Percentiles rank a stretch among this genome's conserved stretches.
phyloP scores from a whole-genome alignment of 2,113 vertebrate genomes.

The Pteropus alecto region DNA sequence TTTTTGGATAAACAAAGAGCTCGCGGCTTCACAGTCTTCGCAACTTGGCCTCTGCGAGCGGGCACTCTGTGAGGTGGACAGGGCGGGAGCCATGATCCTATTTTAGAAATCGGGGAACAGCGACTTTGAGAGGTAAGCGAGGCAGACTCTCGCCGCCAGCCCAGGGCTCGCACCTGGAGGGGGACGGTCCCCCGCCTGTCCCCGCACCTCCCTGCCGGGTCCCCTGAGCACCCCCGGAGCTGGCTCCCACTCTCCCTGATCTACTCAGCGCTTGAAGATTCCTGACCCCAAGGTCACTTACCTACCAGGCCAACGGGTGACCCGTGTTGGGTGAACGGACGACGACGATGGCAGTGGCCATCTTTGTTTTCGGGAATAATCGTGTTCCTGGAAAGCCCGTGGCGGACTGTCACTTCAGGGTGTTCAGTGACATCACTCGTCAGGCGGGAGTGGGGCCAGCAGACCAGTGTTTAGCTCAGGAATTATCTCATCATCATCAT shows the following conservation, averaged over 20 bases:
- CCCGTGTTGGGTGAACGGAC: not conserved
- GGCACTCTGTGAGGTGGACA: not conserved
- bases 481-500: fast-evolving
- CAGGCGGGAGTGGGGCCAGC: not conserved
- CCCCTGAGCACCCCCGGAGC: not conserved
- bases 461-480: not conserved
- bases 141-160: not conserved
- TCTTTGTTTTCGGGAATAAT: not conserved
- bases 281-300: not conserved
- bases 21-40: fast-evolving
- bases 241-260: not conserved
- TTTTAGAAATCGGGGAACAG: not conserved
- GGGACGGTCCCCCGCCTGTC: no score
- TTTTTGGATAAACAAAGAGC: not conserved
- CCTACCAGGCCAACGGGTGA: fast-evolving
- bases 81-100: not conserved
- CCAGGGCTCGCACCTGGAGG: fast-evolving
- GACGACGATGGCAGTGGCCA: fast-evolving
- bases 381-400: not conserved
- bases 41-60: not conserved
- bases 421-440: not conserved
- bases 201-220: not conserved
- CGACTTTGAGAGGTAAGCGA: not conserved
- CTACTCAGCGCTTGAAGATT: not conserved
- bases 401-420: not conserved